Percentiles rank a stretch among this genome's conserved stretches.
phyloP scores from a whole-genome alignment of 2,888 invertebrate genomes.

The Mellilla xanthometata region DNA sequence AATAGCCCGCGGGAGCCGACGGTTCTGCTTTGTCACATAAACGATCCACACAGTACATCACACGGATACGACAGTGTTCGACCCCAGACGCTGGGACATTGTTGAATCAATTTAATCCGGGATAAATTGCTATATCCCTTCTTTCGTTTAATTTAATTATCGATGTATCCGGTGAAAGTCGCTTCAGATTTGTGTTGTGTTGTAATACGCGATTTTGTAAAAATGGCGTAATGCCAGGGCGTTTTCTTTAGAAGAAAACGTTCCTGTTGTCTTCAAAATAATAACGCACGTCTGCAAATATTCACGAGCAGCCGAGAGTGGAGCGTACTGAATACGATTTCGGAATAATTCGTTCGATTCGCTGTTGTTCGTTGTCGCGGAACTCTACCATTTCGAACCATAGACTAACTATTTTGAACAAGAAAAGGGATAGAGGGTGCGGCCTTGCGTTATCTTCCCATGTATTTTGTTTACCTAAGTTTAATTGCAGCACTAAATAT shows the following conservation, averaged over 20 bases:
- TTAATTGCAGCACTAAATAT: too few relatives aligned
- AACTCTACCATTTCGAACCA: slow-evolving; percentile 7
- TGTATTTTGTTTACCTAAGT: too few relatives aligned
- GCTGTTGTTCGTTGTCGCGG: slow-evolving; percentile 11
- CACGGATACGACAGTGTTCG: slow-evolving; percentile 61
- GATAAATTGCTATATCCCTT: slow-evolving; percentile 57
- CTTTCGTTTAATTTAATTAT: slow-evolving; percentile 71
- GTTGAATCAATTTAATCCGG: slow-evolving; percentile 54
- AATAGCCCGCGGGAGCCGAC: slow-evolving; percentile 73
- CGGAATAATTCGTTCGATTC: slow-evolving; percentile 32
- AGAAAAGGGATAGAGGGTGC: background rate
- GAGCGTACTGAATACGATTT: slow-evolving; percentile 29
- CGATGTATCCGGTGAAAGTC: slow-evolving; percentile 75
- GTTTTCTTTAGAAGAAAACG: slow-evolving; percentile 43
- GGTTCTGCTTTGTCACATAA: slow-evolving; percentile 77
- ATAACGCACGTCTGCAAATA: slow-evolving; percentile 59
- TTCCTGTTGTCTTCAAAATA: slow-evolving; percentile 44
- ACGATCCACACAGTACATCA: slow-evolving; percentile 69
- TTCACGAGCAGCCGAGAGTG: slow-evolving; percentile 57
- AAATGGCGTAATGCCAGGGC: slow-evolving; percentile 41
- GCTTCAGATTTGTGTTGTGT: slow-evolving; percentile 39
- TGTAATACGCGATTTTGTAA: slow-evolving; percentile 39
- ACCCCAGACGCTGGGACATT: slow-evolving; percentile 69
- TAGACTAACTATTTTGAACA: slow-evolving; percentile 10
- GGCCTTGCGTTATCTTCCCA: background rate